Percentiles rank a stretch among this genome's conserved stretches.
These are phyloP conservation scores for human DNA, from an alignment of 2,113 vertebrate species.

Conservation along the genomic window DNA sequence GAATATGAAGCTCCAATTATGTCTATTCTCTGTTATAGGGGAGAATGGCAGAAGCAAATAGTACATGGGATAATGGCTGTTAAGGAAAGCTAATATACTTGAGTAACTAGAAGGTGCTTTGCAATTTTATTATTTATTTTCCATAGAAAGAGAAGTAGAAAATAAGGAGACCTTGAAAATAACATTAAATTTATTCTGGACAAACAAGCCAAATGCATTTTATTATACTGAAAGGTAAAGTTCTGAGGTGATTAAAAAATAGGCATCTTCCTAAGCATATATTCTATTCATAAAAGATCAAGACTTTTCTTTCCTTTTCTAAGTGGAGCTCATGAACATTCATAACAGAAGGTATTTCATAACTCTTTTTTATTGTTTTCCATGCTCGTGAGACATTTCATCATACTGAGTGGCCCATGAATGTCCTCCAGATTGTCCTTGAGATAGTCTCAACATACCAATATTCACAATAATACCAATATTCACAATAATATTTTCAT, in stretches of 20 bases:
- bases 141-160: background rate
- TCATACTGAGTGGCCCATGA: background rate
- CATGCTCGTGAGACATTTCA: slow-evolving; percentile 2
- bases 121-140: background rate
- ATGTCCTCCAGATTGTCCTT: slow-evolving; percentile 20
- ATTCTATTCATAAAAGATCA: background rate
- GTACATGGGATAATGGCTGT: background rate
- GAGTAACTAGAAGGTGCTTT: background rate
- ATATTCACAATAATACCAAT: background rate
- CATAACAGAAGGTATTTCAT: background rate
- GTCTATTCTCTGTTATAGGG: background rate
- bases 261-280: background rate
- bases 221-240: background rate
- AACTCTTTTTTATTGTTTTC: slow-evolving; percentile 31
- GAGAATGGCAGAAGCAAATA: background rate
- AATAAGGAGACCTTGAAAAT: background rate
- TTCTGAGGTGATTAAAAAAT: background rate
- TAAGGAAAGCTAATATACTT: background rate
- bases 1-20: background rate
- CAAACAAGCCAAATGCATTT: background rate
- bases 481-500: background rate
- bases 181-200: background rate
- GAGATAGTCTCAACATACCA: background rate
- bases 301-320: background rate
- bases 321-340: background rate